Percentiles rank a stretch among this genome's conserved stretches.
phyloP scores from a whole-genome alignment of 2,113 vertebrate species.

The Leucosticte australis region DNA sequence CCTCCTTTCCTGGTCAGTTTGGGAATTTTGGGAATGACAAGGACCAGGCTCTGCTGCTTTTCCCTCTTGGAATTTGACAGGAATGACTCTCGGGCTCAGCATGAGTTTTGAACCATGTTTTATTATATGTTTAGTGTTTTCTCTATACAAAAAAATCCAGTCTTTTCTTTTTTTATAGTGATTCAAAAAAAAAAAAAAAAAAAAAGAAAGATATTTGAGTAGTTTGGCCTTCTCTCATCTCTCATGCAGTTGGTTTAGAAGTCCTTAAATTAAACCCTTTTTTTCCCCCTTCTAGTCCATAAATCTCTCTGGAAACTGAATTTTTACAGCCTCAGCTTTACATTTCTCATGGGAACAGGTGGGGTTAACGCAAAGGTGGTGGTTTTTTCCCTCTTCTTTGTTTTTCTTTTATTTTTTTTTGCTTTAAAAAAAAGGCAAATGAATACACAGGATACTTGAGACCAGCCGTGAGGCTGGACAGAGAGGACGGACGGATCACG shows the following conservation, averaged over 20 bases:
- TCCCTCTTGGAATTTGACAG: accelerated
- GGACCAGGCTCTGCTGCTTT: not conserved
- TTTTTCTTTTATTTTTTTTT: not conserved
- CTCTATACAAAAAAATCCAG: conserved; percentile 78
- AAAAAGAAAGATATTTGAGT: conserved; percentile 39
- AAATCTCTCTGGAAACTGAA: conserved; percentile 38
- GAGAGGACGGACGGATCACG: not conserved
- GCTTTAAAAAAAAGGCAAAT: conserved; percentile 17
- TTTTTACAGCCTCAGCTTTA: conserved; percentile 33
- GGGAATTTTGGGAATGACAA: not conserved
- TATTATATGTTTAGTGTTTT: conserved; percentile 83
- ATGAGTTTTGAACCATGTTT: conserved; percentile 70
- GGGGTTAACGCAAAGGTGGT: conserved; percentile 61
- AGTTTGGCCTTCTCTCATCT: conserved; percentile 73
- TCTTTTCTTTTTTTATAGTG: conserved; percentile 70
- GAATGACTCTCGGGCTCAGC: not conserved
- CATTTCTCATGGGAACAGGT: conserved; percentile 37
- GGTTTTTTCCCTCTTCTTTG: accelerated
- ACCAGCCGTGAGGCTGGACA: not conserved
- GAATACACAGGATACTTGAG: conserved; percentile 44
- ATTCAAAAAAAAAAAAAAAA: conserved; percentile 47
- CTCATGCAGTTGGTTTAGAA: conserved; percentile 74
- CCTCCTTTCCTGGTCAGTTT: accelerated
- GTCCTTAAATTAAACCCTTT: conserved; percentile 61
- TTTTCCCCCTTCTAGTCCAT: conserved; percentile 17